Evolutionary conservation across 2,888 invertebrate species (phyloP), one percentile per base, ranked within the genome.

Genomic region (Boloria euphrosyne): DNA sequence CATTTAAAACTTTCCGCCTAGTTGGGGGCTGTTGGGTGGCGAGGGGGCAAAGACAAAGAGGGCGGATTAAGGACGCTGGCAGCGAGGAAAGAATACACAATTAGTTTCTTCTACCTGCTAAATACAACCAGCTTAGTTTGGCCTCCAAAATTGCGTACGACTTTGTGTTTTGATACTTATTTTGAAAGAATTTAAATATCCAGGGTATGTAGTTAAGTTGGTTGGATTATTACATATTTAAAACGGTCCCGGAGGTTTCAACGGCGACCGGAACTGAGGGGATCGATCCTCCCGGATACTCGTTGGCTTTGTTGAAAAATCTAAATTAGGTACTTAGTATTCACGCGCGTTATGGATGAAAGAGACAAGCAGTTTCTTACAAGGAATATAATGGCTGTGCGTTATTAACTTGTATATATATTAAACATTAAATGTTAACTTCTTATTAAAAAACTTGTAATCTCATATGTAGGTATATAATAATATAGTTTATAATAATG

Each of bases 1-100:
- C 60, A 77, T 86, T 89, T 85, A 83, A 89, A 90, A 90, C 85
- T 89, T 91, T 89, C 86, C 85, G 86, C 86, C 88, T 90, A 86
- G 89, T 89, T 89, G 87, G 86, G 84, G 84, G 78, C 58, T 68
- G 67, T 77, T 78, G 77, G 80, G 80, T 76, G 77, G 76, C 76
- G 65, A 66, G 79, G 78, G 77, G 71, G 80, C 80, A 77, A 78
- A 77, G 78, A 67, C 61, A 66, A 54, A 78, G 83, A 82, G 85
- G 86, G 85, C 85, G 89, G 90, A 91, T 91, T 91, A 91, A 90
- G 90, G 89, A 88, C 86, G 85, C 82, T 81, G 79, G 81, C 83
- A 85, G 87, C 91, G 89, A 89, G 90, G 88, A 91, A 92, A 91
- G 92, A 92, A 92, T 92, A 92, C 92, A 90, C 89, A 92, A 92